Conservation (phyloP, 2,888 invertebrate species). For the Aquatica leii region DNA sequence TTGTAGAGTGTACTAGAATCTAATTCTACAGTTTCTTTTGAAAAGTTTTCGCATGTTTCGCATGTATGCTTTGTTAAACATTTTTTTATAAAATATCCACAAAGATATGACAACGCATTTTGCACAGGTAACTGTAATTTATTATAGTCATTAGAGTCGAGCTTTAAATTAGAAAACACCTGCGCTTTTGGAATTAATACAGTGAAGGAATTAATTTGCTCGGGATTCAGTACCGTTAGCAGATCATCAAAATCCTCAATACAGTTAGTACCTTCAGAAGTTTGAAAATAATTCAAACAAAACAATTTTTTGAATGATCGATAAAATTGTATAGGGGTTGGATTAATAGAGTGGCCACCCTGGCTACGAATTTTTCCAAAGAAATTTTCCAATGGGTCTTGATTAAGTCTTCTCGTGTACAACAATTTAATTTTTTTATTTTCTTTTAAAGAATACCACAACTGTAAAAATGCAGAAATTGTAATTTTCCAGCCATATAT, state of each 20-base stretch:
- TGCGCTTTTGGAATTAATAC: too few species aligned
- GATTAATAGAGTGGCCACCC: constrained; percentile 32
- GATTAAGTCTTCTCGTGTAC: too few species aligned
- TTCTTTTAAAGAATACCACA: neutral
- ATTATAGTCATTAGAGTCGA: too few species aligned
- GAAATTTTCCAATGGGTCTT: constrained; percentile 38
- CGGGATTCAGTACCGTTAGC: neutral
- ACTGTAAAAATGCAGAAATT: constrained; percentile 7
- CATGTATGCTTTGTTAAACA: too few species aligned
- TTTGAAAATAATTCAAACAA: constrained; percentile 26
- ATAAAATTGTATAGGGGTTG: constrained; percentile 31
- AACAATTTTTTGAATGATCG: constrained; percentile 34
- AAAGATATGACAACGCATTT: too few species aligned
- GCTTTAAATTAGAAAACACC: too few species aligned
- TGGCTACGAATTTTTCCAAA: constrained; percentile 39
- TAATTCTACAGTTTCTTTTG: too few species aligned
- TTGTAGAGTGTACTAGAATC: too few species aligned
- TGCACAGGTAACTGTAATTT: too few species aligned
- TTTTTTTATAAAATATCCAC: too few species aligned
- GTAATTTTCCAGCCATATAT: constrained; percentile 12
- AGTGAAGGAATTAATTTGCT: too few species aligned
- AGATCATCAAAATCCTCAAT: neutral
- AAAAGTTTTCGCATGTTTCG: too few species aligned
- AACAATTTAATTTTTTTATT: constrained; percentile 41
- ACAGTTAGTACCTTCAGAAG: constrained; percentile 8